Percentiles rank a stretch among this genome's conserved stretches.
phyloP scores from a whole-genome alignment of 2,888 invertebrate species.

The Clunio marinus region DNA sequence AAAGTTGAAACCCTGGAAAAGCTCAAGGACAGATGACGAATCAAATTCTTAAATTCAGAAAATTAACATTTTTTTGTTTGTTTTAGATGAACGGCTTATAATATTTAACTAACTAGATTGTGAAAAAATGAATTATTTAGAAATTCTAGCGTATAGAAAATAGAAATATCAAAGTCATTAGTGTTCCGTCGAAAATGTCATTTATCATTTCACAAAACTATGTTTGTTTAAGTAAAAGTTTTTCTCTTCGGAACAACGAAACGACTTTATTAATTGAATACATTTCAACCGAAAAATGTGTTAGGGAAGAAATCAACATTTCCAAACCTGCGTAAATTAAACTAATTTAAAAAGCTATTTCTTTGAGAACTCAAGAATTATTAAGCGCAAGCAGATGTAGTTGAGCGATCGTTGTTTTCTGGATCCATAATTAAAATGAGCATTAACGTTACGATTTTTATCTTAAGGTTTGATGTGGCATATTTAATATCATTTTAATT shows the following conservation, averaged over 20 bases:
- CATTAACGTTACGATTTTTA: neutral
- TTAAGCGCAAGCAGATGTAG: neutral
- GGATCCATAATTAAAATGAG: neutral
- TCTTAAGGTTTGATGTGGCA: neutral
- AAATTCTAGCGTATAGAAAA: neutral
- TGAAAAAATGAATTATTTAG: too few species aligned
- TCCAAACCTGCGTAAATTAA: neutral
- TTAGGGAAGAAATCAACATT: too few species aligned
- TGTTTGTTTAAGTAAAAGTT: slow-evolving; percentile 6
- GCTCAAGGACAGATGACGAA: neutral
- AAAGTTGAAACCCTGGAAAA: neutral
- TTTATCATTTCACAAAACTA: slow-evolving; percentile 1
- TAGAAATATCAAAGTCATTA: slow-evolving; percentile 10
- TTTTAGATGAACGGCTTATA: too few species aligned
- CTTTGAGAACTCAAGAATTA: neutral
- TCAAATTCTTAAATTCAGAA: neutral
- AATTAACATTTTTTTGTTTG: too few species aligned
- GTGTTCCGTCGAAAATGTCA: neutral
- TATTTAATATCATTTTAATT: slow-evolving; percentile 5
- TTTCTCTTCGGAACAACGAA: neutral
- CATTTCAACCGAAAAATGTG: neutral
- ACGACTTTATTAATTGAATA: slow-evolving; percentile 7
- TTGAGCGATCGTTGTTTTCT: neutral
- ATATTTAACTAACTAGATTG: too few species aligned
- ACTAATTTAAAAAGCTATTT: neutral